Evolutionary conservation across 53 echinoderm and acorn worm species (phyloP), one percentile per base, ranked within the genome.

Genomic region (Paracentrotus lividus): DNA sequence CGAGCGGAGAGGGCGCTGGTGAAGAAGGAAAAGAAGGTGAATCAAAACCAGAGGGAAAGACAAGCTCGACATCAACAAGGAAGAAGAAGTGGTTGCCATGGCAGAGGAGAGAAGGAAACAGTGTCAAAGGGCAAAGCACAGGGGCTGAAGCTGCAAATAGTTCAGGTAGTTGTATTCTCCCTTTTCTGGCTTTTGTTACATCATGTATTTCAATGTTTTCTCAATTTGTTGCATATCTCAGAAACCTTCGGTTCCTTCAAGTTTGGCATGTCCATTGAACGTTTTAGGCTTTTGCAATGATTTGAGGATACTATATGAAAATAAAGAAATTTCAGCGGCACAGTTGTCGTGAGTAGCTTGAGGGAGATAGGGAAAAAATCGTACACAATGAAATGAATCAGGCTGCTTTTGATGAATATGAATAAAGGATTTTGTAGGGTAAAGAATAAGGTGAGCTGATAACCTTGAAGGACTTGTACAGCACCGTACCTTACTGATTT

Each of bases 51-150:
- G 92, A 81, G 54, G 81, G 92, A 57, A 92, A 92, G 81, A 52
- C 51, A 0, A 92, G 38, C 59, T 51, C 78, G 56, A 92, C 92
- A 59, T 92, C 92, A 52, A 92, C 92, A 42, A 92, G 92, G 59
- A 92, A 92, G 81, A 92, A 92, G 92, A 92, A 92, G 92, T 92
- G 92, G 92, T 29, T 92, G 61, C 92, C 92, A 78, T 92, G 92
- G 92, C 77, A 78, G 34, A 36, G 58, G 43, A 77, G 92, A 92
- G 92, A 92, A 33, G 92, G 92, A 54, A 92, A 92, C 81, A 92
- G 92, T 57, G 92, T 92, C 36, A 92, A 92, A 45, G 92, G 92
- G 8, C 57, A 56, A 57, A 81, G 92, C 27, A 34, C 58, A 5
- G 56, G 59, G 15, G 40, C 77, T 8, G 91, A 68, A 10, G 18